A percentile compares a stretch with the other conserved stretches of the same genome.
phyloP scores from a whole-genome alignment of 2,888 invertebrate species.

The Ormia ochracea region DNA sequence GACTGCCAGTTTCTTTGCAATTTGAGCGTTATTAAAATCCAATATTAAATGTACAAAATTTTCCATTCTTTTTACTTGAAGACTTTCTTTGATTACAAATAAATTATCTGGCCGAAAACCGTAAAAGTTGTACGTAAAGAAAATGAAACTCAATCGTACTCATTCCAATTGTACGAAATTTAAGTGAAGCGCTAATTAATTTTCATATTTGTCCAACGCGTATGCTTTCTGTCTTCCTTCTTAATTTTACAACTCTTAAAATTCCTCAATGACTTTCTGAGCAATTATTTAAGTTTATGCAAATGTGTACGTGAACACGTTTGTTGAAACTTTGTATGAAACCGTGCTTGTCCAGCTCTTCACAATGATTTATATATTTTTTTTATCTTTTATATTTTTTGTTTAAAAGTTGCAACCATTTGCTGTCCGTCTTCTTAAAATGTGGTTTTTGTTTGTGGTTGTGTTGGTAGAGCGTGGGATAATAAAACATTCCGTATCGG shows the following conservation, averaged over 20 bases:
- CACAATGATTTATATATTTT: conserved; percentile 26
- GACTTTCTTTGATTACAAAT: too few relatives aligned
- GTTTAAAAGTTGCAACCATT: not conserved
- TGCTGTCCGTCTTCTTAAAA: not conserved
- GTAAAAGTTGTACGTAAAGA: too few relatives aligned
- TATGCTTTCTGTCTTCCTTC: not conserved
- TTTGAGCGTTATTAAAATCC: too few relatives aligned
- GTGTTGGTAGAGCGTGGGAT: not conserved
- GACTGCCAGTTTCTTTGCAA: too few relatives aligned
- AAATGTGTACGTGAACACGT: not conserved
- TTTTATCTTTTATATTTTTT: not conserved
- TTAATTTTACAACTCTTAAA: too few relatives aligned
- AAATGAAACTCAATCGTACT: too few relatives aligned
- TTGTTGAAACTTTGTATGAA: not conserved
- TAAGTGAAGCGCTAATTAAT: too few relatives aligned
- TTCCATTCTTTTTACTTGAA: too few relatives aligned
- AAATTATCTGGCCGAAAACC: too few relatives aligned
- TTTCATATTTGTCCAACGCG: too few relatives aligned
- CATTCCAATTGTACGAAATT: too few relatives aligned
- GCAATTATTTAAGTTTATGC: not conserved
- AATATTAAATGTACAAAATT: too few relatives aligned
- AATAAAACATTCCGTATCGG: not conserved
- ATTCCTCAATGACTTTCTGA: not conserved
- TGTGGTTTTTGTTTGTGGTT: not conserved
- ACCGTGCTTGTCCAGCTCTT: not conserved